Conservation (phyloP, 2,797 vertebrate species). For the Periparus ater region DNA sequence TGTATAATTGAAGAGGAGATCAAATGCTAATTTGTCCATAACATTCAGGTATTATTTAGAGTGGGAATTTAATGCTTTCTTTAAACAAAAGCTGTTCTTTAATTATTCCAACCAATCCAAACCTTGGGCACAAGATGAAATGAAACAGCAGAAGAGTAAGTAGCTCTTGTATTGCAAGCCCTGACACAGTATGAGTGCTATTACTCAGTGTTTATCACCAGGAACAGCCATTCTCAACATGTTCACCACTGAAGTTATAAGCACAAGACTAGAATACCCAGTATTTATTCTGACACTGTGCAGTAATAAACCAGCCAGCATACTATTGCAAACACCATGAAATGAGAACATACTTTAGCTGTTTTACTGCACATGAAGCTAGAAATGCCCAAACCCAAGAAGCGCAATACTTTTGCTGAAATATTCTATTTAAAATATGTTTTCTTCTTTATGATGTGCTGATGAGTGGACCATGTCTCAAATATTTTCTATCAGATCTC, state of each 20-base stretch:
- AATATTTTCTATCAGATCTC: background rate
- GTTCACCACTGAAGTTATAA: constrained; percentile 16
- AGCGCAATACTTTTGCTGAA: background rate
- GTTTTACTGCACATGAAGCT: background rate
- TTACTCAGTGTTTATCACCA: constrained; percentile 56
- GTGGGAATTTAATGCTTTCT: constrained; percentile 58
- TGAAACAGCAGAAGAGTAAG: constrained; percentile 14
- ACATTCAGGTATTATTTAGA: constrained; percentile 46
- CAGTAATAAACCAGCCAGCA: background rate
- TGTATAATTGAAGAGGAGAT: constrained; percentile 59
- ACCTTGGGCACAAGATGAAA: constrained; percentile 59
- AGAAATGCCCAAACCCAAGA: background rate
- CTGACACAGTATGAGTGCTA: constrained; percentile 31
- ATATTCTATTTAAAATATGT: background rate
- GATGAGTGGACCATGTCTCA: background rate
- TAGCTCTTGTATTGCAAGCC: constrained; percentile 24
- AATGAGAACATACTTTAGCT: background rate
- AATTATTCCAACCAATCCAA: constrained; percentile 54
- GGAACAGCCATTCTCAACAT: constrained; percentile 27
- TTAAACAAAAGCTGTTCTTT: constrained; percentile 67
- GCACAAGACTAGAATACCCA: background rate
- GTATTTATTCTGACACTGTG: constrained; percentile 16
- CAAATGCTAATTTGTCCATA: constrained; percentile 60
- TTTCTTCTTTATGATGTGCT: background rate
- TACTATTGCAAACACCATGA: background rate